Evolutionary conservation across 2,888 invertebrate genomes (phyloP).

Genomic region (Dastarcus helophoroides): DNA sequence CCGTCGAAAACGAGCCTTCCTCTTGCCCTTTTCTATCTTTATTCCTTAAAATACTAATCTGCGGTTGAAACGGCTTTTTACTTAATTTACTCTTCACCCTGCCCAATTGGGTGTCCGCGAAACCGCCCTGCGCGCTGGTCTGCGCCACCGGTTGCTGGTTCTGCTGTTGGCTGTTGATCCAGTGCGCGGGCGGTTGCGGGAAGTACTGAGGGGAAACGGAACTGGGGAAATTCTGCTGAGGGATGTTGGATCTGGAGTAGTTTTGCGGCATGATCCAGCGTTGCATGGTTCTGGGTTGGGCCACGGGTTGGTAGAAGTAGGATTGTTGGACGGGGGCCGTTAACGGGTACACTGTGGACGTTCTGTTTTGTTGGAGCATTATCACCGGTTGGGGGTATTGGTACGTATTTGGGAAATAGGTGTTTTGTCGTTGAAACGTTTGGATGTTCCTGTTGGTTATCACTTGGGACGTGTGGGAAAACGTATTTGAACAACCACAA

Average conservation of each 20-base stretch:
- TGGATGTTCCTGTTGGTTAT: conserved; percentile 10
- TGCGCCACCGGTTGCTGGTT: background rate
- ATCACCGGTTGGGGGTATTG: conserved; percentile 10
- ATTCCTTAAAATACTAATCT: conserved; percentile 9
- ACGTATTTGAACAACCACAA: conserved; percentile 11
- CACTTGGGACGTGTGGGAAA: conserved; percentile 10
- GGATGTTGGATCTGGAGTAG: conserved; percentile 8
- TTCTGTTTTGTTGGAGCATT: conserved; percentile 10
- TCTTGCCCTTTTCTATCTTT: conserved; percentile 6
- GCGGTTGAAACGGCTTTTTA: conserved; percentile 8
- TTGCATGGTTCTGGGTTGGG: conserved; percentile 10
- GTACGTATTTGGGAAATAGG: conserved; percentile 7
- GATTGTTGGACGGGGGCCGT: conserved; percentile 11
- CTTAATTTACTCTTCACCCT: conserved; percentile 6
- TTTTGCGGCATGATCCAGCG: conserved; percentile 13
- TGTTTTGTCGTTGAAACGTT: conserved; percentile 6
- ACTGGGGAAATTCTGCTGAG: conserved; percentile 14
- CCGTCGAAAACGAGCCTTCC: conserved; percentile 7
- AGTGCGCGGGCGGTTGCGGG: conserved; percentile 6
- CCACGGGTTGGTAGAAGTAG: conserved; percentile 12
- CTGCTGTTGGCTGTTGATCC: conserved; percentile 7
- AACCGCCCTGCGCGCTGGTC: conserved; percentile 5
- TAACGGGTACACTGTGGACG: conserved; percentile 8
- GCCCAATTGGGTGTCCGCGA: conserved; percentile 3
- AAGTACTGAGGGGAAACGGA: conserved; percentile 8